Evolutionary conservation across 35 echinoderm and acorn worm genomes (phyloP).

Genomic region (Apostichopus californicus): DNA sequence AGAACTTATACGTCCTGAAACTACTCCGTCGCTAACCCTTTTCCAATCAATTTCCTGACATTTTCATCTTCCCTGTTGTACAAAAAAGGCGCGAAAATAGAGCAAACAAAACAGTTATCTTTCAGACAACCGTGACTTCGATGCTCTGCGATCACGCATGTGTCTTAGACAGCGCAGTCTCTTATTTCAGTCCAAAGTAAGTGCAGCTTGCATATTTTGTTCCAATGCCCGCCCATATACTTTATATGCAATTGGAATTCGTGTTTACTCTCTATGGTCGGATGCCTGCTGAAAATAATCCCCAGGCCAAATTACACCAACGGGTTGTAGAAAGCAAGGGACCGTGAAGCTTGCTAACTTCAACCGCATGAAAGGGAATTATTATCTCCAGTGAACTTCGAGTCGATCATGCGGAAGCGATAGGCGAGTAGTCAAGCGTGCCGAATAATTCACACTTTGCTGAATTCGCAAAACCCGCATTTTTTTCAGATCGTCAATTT

Average conservation of each 20-base stretch:
- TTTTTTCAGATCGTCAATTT: slow-evolving; percentile 53
- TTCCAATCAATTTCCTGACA: slow-evolving; percentile 18
- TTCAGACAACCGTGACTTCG: slow-evolving; percentile 47
- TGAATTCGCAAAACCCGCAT: slow-evolving; percentile 48
- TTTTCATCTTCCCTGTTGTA: slow-evolving; percentile 3
- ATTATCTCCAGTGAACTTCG: slow-evolving; percentile 37
- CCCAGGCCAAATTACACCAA: slow-evolving; percentile 57
- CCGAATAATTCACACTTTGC: slow-evolving; percentile 58
- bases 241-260: slow-evolving; percentile 42
- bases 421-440: slow-evolving; percentile 48
- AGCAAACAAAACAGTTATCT: slow-evolving; percentile 47
- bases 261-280: slow-evolving; percentile 51
- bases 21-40: slow-evolving; percentile 1
- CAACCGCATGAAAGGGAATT: slow-evolving; percentile 49
- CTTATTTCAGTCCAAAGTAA: slow-evolving; percentile 28
- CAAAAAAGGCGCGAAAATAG: slow-evolving; percentile 41
- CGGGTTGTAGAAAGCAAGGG: slow-evolving; percentile 47
- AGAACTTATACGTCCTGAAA: no score
- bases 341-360: slow-evolving; percentile 55
- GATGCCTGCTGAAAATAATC: slow-evolving; percentile 46
- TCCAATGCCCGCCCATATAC: slow-evolving; percentile 46
- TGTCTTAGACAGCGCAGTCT: slow-evolving; percentile 34
- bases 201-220: slow-evolving; percentile 45
- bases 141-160: slow-evolving; percentile 21
- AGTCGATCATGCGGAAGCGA: slow-evolving; percentile 38